Percentiles rank a stretch among this genome's conserved stretches.
Evolutionary conservation across 2,113 vertebrate genomes (phyloP).

Genomic region (Bostrychus sinensis): DNA sequence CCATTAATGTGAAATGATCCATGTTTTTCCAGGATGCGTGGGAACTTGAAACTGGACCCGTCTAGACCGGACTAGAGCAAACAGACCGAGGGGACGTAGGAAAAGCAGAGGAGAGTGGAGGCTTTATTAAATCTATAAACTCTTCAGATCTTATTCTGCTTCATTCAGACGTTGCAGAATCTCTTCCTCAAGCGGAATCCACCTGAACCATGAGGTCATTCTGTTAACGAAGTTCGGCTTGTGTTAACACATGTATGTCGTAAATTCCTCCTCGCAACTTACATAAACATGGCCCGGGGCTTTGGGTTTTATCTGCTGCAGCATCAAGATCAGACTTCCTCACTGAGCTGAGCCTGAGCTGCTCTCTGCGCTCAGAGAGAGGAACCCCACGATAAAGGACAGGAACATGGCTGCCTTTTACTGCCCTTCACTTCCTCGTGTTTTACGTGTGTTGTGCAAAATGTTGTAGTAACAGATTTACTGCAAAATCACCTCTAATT

Average conservation of each 20-base stretch:
- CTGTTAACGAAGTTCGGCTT: slow-evolving; percentile 27
- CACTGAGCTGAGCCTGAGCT: slow-evolving; percentile 18
- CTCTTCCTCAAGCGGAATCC: slow-evolving; percentile 32
- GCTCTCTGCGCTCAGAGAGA: not conserved
- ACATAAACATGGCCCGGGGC: slow-evolving; percentile 19
- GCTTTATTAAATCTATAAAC: slow-evolving; percentile 48
- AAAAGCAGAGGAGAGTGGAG: not conserved
- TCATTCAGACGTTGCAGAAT: slow-evolving; percentile 32
- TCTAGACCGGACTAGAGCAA: not conserved
- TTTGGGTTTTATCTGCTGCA: slow-evolving; percentile 7
- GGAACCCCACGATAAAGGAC: too few species aligned
- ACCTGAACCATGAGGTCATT: slow-evolving; percentile 47
- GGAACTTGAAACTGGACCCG: too few species aligned
- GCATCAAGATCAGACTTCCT: slow-evolving; percentile 15
- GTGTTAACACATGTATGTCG: slow-evolving; percentile 56
- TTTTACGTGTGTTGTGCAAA: too few species aligned
- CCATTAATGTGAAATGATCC: too few species aligned
- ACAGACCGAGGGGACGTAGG: slow-evolving; percentile 8
- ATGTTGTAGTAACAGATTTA: too few species aligned
- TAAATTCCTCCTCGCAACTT: slow-evolving; percentile 44
- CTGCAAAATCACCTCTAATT: too few species aligned
- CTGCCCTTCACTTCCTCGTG: too few species aligned
- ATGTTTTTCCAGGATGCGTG: too few species aligned
- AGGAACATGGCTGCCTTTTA: too few species aligned
- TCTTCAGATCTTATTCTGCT: slow-evolving; percentile 29